Evolutionary conservation across 2,888 invertebrate species (phyloP), one percentile per base, ranked within the genome.

Genomic region (Epinotia nisella): DNA sequence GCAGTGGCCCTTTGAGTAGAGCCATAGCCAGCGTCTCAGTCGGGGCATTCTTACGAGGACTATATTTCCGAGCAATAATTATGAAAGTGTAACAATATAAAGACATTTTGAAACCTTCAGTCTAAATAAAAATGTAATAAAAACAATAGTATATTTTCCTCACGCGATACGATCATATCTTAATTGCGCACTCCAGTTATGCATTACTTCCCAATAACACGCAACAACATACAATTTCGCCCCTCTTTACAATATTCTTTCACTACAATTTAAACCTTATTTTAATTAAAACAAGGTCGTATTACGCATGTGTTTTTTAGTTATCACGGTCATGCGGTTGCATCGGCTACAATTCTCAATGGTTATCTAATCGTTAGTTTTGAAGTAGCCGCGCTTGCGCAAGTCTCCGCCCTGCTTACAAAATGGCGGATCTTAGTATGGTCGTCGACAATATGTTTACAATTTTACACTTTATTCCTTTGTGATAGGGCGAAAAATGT

Each of bases 351-450:
- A 53, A 53, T 65, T 55, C 65, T 15, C 53, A 56, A 64, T 66
- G 41, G 66, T 66, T 66, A 66, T 66, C 66, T 66, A 66, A 66
- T 66, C 66, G 56, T 29, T n/a, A 56, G 56, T 66, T 19, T 66
- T 66, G 66, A 66, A 66, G 66, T 66, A 39, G 66, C 66, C 66
- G 66, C 66, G 39, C 11, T 66, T 66, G 11, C 66, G 66, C 21
- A 64, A 62, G n/a, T 5, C 11, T 56, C 15, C 24, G n/a, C n/a
- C 13, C 49, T 39, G 11, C 4, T 39, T 10, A n/a, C 35, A 35
- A 39, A 53, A 65, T 35, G 53, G 19, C 19, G 3, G 13, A 15
- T n/a, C 4, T 21, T 55, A 17, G 17, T 19, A 15, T 2, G 15
- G 3, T 58, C 21, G 24, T 5, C 58, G 58, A 7, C n/a, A 11